Conservation (phyloP, 2,113 vertebrate genomes). For the Pseudorhombus dupliciocellatus region DNA sequence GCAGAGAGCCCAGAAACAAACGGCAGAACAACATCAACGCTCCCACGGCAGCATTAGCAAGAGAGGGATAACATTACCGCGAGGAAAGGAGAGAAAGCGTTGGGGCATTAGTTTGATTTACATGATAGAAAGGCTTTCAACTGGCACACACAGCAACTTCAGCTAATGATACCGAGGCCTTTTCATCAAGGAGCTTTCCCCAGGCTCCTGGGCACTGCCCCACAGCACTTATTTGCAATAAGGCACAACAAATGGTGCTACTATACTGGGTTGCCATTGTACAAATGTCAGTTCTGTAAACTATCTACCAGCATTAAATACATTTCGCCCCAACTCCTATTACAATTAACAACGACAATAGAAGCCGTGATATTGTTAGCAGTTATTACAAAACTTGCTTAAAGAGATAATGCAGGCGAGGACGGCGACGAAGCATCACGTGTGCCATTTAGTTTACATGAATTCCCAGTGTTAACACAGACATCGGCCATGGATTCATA, state of each 20-base stretch:
- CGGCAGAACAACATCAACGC: constrained; percentile 28
- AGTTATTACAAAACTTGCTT: constrained; percentile 31
- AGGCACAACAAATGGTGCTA: constrained; percentile 57
- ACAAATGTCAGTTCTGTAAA: constrained; percentile 29
- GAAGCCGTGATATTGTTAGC: constrained; percentile 24
- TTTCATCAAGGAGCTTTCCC: constrained; percentile 63
- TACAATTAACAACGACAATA: constrained; percentile 41
- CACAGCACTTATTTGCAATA: constrained; percentile 58
- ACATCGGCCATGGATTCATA: not conserved
- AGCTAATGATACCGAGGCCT: constrained; percentile 61
- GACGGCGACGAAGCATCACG: not conserved
- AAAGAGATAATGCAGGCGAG: constrained; percentile 21
- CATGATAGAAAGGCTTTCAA: constrained; percentile 68
- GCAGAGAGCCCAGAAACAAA: constrained; percentile 29
- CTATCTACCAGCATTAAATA: constrained; percentile 50
- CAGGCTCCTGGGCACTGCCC: constrained; percentile 44
- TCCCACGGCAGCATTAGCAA: constrained; percentile 57
- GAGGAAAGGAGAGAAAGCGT: constrained; percentile 39
- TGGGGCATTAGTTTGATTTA: constrained; percentile 70
- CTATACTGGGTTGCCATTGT: constrained; percentile 35
- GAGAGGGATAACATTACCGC: constrained; percentile 42
- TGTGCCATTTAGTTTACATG: not conserved
- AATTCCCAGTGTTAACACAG: constrained; percentile 13
- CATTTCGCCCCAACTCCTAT: constrained; percentile 38
- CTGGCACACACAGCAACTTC: constrained; percentile 54